Conservation (phyloP, 2,797 vertebrate species). For the Pyrocephalus nanus region DNA sequence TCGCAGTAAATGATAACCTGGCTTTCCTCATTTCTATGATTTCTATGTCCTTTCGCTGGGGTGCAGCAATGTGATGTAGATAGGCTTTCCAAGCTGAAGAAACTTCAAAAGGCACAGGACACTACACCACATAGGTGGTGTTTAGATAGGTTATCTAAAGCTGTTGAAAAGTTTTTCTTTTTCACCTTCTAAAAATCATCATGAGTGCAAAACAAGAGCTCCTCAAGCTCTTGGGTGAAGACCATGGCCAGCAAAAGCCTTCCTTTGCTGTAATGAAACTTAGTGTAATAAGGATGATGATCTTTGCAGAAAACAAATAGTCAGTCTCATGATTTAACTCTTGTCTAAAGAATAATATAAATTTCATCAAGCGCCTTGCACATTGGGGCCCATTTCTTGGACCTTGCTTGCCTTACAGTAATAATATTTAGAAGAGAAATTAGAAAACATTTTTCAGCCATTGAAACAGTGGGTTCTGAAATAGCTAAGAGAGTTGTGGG, state of each 20-base stretch:
- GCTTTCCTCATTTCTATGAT: neutral
- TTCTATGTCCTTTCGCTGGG: neutral
- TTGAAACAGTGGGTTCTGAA: neutral
- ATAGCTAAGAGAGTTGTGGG: neutral
- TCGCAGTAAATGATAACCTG: neutral
- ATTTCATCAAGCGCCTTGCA: neutral
- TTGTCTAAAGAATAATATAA: neutral
- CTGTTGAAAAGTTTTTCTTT: neutral
- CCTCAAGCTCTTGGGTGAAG: neutral
- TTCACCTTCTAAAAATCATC: neutral
- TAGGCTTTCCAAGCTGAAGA: neutral
- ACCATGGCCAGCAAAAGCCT: neutral
- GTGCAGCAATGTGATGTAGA: neutral
- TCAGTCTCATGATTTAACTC: neutral
- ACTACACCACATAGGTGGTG: neutral
- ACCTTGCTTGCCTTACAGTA: neutral
- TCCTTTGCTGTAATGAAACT: neutral
- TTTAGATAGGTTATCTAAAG: neutral
- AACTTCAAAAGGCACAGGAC: neutral
- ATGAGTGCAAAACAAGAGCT: accelerated
- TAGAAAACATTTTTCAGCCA: neutral
- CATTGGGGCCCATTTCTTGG: neutral
- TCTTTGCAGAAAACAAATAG: neutral
- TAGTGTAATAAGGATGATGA: neutral
- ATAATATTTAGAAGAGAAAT: neutral